A percentile compares a stretch with the other conserved stretches of the same genome.
Evolutionary conservation across 92 coral and sea anemone species (phyloP).

Genomic region (Bergia sp.): DNA sequence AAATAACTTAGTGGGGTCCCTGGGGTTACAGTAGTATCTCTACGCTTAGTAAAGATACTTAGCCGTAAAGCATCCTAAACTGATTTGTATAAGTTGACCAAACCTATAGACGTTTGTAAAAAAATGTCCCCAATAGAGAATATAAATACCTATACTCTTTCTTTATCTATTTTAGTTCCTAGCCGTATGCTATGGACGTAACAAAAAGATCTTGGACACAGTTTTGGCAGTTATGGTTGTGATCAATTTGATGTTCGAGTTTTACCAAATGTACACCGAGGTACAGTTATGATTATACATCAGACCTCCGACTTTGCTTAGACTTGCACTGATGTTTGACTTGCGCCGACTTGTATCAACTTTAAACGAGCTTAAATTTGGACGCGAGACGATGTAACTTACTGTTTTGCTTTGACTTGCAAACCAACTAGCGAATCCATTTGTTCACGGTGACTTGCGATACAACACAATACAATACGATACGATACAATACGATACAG

Average conservation of each 20-base stretch:
- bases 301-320: neutral
- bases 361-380: too few species aligned
- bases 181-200: conserved; percentile 3
- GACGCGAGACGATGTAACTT: too few species aligned
- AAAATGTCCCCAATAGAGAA: too few species aligned
- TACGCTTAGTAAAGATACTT: too few species aligned
- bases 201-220: conserved; percentile 16
- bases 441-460: neutral
- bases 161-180: neutral
- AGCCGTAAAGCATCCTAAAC: too few species aligned
- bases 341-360: too few species aligned
- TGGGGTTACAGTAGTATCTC: too few species aligned
- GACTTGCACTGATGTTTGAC: neutral
- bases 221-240: conserved; percentile 40
- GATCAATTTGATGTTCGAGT: conserved; percentile 55
- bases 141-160: neutral
- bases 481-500: neutral
- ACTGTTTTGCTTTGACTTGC: neutral
- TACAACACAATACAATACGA: neutral
- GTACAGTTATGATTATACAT: conserved; percentile 20
- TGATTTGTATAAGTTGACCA: too few species aligned
- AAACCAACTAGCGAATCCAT: neutral
- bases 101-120: too few species aligned
- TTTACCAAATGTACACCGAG: conserved; percentile 78
- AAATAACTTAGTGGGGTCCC: too few species aligned